Evolutionary conservation across 2,888 invertebrate genomes (phyloP).

Genomic region (Norana najaformis): DNA sequence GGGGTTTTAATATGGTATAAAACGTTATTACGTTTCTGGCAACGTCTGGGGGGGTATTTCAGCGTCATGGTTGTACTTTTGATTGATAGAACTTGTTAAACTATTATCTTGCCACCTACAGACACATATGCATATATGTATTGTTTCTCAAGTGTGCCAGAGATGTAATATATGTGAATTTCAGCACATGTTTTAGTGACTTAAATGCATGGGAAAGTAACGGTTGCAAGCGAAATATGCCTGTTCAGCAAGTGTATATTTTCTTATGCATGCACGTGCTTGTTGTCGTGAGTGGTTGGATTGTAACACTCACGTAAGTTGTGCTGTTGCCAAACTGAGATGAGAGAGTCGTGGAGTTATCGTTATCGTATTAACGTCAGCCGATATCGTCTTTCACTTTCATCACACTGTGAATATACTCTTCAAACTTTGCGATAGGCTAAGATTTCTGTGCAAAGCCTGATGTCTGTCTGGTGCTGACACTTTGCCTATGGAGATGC

Average conservation of each 20-base stretch:
- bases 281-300: not conserved
- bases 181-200: not conserved
- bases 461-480: constrained; percentile 21
- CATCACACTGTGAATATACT: constrained; percentile 3
- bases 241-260: not conserved
- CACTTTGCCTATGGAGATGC: not conserved
- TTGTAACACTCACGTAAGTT: not conserved
- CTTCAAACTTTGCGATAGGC: constrained; percentile 17
- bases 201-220: not conserved
- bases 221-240: not conserved
- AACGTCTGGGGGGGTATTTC: not conserved
- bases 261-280: not conserved
- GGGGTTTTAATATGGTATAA: not conserved
- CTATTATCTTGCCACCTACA: not conserved
- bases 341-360: not conserved
- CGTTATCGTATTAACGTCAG: not conserved
- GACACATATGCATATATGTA: not conserved
- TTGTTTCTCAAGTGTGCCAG: not conserved
- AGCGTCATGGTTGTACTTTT: not conserved
- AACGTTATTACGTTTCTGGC: not conserved
- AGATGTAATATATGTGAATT: not conserved
- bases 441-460: constrained; percentile 2
- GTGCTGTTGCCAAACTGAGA: constrained; percentile 10
- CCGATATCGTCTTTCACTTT: constrained; percentile 23
- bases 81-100: constrained; percentile 3